phyloP scores from a whole-genome alignment of 2,797 vertebrate species.

The Pseudochirops corinnae region DNA sequence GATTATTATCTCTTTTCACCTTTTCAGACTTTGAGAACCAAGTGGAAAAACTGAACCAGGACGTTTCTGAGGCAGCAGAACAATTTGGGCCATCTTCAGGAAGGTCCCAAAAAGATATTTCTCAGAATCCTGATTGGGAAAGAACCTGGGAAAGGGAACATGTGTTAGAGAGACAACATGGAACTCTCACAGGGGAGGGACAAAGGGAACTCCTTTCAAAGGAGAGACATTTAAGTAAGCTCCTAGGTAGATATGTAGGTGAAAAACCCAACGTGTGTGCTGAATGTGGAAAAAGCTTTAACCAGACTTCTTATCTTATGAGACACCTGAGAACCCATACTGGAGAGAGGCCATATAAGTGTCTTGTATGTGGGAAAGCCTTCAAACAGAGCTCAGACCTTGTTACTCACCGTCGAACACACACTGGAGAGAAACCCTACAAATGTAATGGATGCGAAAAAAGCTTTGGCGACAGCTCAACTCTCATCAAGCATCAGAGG shows the following conservation, averaged over 20 bases:
- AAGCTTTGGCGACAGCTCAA: slow-evolving; percentile 64
- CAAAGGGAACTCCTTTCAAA: slow-evolving; percentile 1
- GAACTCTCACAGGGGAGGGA: slow-evolving; percentile 1
- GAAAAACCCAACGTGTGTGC: slow-evolving; percentile 66
- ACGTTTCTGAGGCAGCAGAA: slow-evolving; percentile 37
- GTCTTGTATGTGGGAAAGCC: slow-evolving; percentile 61
- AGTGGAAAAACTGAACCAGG: slow-evolving; percentile 27
- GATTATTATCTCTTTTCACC: slow-evolving; percentile 31
- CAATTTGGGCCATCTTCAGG: slow-evolving; percentile 12
- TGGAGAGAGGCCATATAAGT: slow-evolving; percentile 44
- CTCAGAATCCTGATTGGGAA: slow-evolving; percentile 33
- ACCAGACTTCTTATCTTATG: slow-evolving; percentile 77
- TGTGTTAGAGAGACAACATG: background rate
- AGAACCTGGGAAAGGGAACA: slow-evolving; percentile 30
- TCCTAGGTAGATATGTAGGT: slow-evolving; percentile 9
- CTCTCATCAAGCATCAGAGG: slow-evolving; percentile 65
- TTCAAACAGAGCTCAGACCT: slow-evolving; percentile 70
- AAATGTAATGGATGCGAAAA: slow-evolving; percentile 56
- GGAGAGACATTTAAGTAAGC: slow-evolving; percentile 14
- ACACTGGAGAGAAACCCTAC: slow-evolving; percentile 58
- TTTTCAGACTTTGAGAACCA: slow-evolving; percentile 69
- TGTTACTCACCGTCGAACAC: slow-evolving; percentile 56
- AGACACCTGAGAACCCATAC: slow-evolving; percentile 69
- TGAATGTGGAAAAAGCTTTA: slow-evolving; percentile 81
- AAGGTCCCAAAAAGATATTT: slow-evolving; percentile 14